Conservation (phyloP, 2,113 vertebrate species). For the Phocoena phocoena region DNA sequence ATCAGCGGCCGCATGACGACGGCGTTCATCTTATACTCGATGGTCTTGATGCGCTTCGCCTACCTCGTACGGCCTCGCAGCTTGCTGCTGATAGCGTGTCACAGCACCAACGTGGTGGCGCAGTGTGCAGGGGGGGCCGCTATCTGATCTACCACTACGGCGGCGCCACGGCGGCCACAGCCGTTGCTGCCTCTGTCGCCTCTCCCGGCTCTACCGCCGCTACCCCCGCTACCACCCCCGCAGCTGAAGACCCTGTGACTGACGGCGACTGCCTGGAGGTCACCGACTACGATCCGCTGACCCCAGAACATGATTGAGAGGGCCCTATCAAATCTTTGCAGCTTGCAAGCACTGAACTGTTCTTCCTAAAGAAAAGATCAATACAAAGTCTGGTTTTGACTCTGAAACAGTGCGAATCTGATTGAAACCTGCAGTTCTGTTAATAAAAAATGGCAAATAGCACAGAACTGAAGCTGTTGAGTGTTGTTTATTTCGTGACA, state of each 20-base stretch:
- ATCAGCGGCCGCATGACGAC: slow-evolving; percentile 53
- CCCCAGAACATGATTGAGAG: neutral
- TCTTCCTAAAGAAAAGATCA: neutral
- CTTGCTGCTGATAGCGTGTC: slow-evolving; percentile 54
- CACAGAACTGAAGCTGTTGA: neutral
- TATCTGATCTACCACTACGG: neutral
- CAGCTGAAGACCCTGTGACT: fast-evolving
- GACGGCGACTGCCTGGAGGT: too few relatives aligned
- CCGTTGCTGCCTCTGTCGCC: too few relatives aligned
- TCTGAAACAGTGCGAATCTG: neutral
- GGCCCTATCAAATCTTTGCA: neutral
- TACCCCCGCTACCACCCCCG: too few relatives aligned
- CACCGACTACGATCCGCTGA: neutral
- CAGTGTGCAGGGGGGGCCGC: slow-evolving; percentile 32
- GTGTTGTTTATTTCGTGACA: neutral
- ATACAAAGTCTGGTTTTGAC: neutral
- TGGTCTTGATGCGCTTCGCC: slow-evolving; percentile 63
- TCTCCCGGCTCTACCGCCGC: neutral
- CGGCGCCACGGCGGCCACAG: fast-evolving
- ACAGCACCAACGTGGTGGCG: slow-evolving; percentile 41
- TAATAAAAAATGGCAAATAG: slow-evolving; percentile 35
- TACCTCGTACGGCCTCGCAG: slow-evolving; percentile 63
- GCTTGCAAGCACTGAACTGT: neutral
- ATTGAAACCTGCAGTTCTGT: slow-evolving; percentile 30
- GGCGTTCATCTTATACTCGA: slow-evolving; percentile 47